Evolutionary conservation across 30 jellyfish, hydroid and myxozoan species (phyloP).

Genomic region (Pseudorhiza aurosa): DNA sequence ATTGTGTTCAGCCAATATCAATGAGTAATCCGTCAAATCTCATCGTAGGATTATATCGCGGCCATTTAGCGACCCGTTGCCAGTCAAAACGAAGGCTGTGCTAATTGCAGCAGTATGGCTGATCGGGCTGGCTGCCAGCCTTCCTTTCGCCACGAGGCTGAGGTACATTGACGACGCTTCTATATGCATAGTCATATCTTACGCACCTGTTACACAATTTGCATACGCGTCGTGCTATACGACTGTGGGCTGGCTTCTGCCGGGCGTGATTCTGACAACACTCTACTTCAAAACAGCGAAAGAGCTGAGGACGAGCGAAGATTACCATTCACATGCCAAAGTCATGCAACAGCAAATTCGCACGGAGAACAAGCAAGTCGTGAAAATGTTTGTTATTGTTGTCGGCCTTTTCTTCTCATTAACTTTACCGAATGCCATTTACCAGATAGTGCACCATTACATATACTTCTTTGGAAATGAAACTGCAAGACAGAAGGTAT

Average conservation of each 20-base stretch:
- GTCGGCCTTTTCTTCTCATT: constrained; percentile 35
- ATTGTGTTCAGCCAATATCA: no score
- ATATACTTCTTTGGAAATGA: background rate
- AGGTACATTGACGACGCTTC: background rate
- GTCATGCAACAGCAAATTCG: constrained; percentile 54
- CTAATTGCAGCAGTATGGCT: constrained; percentile 50
- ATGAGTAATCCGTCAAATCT: no score
- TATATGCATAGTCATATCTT: background rate
- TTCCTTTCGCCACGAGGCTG: constrained; percentile 16
- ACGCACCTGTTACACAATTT: constrained; percentile 11
- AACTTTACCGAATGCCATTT: constrained; percentile 51
- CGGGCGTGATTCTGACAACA: constrained; percentile 9
- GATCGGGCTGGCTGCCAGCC: constrained; percentile 17
- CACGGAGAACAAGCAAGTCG: constrained; percentile 45
- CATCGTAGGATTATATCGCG: constrained; percentile 26
- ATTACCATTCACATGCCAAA: constrained; percentile 31
- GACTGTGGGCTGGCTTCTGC: constrained; percentile 50
- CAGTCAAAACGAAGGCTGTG: constrained; percentile 16
- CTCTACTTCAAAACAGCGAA: constrained; percentile 23
- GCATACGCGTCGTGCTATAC: constrained; percentile 26
- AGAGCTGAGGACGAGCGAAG: constrained; percentile 39
- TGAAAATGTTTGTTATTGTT: constrained; percentile 48
- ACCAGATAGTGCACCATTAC: constrained; percentile 4
- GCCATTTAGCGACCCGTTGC: constrained; percentile 45
- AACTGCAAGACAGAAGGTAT: background rate